These are phyloP conservation scores for Galemys pyrenaicus DNA, from an alignment of 2,113 vertebrate genomes.

Conservation along the genomic window DNA sequence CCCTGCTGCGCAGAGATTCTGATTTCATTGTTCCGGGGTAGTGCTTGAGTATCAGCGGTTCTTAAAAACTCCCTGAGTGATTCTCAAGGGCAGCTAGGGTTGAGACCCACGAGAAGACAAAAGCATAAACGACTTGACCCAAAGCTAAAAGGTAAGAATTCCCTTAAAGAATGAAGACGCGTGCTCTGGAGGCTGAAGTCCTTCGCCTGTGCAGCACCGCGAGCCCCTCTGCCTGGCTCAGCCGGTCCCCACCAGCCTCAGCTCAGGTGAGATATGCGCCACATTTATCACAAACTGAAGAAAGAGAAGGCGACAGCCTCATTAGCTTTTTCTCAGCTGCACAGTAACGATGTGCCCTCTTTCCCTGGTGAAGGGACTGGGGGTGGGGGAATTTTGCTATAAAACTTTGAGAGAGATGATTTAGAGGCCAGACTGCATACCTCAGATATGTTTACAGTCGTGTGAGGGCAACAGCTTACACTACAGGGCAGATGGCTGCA, in stretches of 20 bases:
- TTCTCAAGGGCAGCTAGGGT: not conserved
- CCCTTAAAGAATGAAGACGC: not conserved
- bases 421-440: not conserved
- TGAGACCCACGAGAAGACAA: not conserved
- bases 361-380: not conserved
- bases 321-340: not conserved
- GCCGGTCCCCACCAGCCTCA: not conserved
- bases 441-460: not conserved
- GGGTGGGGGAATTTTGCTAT: not conserved
- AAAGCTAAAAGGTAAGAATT: not conserved
- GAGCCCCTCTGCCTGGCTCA: not conserved
- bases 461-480: not conserved
- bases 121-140: not conserved
- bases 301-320: not conserved
- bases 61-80: not conserved
- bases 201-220: not conserved
- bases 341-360: fast-evolving
- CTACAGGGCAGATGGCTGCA: not conserved
- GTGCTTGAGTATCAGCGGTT: not conserved
- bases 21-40: not conserved
- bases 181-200: too few relatives aligned
- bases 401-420: not conserved
- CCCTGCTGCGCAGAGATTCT: not conserved
- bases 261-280: not conserved
- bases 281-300: not conserved